Conservation (phyloP, 2,797 vertebrate genomes). For the Poecilia wingei region DNA sequence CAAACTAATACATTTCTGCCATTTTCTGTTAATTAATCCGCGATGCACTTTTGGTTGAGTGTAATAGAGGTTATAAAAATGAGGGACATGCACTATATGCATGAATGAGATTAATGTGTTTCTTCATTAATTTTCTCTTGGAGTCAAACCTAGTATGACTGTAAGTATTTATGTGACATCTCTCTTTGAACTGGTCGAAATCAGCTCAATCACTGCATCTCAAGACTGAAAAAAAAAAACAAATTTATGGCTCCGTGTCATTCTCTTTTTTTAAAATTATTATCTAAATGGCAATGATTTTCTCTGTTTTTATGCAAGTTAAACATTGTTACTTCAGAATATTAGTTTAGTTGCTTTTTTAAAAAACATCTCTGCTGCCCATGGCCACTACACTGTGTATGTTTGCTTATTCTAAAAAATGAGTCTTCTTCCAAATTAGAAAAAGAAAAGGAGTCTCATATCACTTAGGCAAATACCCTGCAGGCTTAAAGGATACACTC, state of each 20-base stretch:
- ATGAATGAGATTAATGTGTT: background rate
- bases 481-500: slow-evolving; percentile 3
- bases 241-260: background rate
- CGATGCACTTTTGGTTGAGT: background rate
- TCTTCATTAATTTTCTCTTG: background rate
- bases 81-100: background rate
- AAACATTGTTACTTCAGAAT: background rate
- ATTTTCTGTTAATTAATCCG: background rate
- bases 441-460: background rate
- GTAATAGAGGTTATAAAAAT: background rate
- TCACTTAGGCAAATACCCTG: background rate
- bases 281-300: background rate
- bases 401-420: background rate
- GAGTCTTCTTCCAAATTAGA: background rate
- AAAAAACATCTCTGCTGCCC: background rate
- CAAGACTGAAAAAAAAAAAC: background rate
- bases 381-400: background rate
- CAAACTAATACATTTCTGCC: background rate
- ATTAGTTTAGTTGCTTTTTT: background rate
- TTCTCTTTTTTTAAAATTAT: background rate
- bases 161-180: background rate
- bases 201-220: background rate
- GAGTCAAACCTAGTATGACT: background rate
- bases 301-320: background rate
- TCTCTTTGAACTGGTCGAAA: background rate